phyloP scores from a whole-genome alignment of 1,140 invertebrate genomes.

The Pachypsylla venusta region DNA sequence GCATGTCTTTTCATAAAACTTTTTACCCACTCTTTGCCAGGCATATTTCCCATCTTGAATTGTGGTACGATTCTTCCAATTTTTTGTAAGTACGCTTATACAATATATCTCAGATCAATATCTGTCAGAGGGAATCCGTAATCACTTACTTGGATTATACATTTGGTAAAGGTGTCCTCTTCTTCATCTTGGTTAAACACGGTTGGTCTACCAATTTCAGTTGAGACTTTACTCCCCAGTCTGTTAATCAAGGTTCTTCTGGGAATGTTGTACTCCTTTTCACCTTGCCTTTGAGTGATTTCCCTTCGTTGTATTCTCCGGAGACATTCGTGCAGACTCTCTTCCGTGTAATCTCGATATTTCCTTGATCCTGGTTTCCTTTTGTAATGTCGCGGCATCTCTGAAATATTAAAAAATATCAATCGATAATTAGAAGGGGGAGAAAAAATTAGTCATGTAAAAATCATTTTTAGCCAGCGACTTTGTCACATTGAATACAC shows the following conservation, averaged over 20 bases:
- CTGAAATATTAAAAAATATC: too few species aligned
- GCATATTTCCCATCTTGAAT: constrained; percentile 25
- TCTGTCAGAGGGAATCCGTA: constrained; percentile 2
- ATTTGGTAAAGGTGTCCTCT: neutral
- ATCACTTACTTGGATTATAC: neutral
- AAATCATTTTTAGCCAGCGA: too few species aligned
- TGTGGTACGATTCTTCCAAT: constrained; percentile 5
- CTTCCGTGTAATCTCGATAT: neutral
- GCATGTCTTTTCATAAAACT: constrained; percentile 24
- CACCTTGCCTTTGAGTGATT: neutral
- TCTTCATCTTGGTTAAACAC: constrained; percentile 2
- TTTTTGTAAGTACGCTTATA: constrained; percentile 11
- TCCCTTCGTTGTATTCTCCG: neutral
- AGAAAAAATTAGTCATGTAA: too few species aligned
- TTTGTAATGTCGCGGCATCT: too few species aligned
- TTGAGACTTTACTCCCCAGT: neutral
- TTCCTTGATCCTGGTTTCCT: neutral
- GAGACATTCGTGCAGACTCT: neutral
- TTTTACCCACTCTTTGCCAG: constrained; percentile 25
- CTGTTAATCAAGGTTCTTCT: neutral
- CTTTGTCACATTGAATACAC: too few species aligned
- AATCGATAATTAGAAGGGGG: too few species aligned
- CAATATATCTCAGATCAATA: constrained; percentile 7
- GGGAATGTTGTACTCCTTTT: neutral
- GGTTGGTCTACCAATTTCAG: constrained; percentile 6